Conservation (phyloP, 2,797 vertebrate species). For the Mallotus villosus region DNA sequence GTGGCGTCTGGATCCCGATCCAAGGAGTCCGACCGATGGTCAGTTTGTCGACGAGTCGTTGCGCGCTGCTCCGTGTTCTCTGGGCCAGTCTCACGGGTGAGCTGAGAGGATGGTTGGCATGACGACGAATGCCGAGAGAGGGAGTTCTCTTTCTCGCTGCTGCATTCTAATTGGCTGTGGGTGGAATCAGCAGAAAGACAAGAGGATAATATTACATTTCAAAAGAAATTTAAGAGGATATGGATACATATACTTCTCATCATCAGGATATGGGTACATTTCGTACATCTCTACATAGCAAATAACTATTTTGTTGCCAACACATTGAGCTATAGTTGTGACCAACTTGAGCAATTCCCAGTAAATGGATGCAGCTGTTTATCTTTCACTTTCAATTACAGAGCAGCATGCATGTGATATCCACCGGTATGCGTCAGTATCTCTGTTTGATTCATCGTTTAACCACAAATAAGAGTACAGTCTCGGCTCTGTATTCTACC, state of each 20-base stretch:
- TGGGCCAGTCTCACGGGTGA: conserved; percentile 49
- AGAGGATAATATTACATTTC: conserved; percentile 61
- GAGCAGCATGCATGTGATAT: too few relatives aligned
- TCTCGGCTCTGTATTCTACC: neutral
- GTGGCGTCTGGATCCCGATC: conserved; percentile 35
- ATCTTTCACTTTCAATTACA: too few relatives aligned
- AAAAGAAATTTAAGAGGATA: conserved; percentile 49
- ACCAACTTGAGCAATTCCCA: too few relatives aligned
- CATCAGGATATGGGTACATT: neutral
- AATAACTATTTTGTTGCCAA: neutral
- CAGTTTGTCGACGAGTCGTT: conserved; percentile 74
- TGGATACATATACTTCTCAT: conserved; percentile 16
- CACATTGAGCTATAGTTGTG: neutral
- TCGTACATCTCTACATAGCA: neutral
- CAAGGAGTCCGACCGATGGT: conserved; percentile 60
- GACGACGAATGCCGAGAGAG: conserved; percentile 55
- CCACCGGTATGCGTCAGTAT: too few relatives aligned
- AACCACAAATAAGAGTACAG: neutral
- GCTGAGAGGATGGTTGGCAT: conserved; percentile 59
- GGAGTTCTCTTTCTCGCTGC: conserved; percentile 82
- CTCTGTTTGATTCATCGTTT: too few relatives aligned
- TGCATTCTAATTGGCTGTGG: conserved; percentile 80
- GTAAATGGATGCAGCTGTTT: too few relatives aligned
- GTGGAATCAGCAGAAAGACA: conserved; percentile 47
- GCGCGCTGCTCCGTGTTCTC: conserved; percentile 41